These are phyloP conservation scores for Cataglyphis cursor DNA, from an alignment of 2,888 invertebrate species.

Conservation along the genomic window DNA sequence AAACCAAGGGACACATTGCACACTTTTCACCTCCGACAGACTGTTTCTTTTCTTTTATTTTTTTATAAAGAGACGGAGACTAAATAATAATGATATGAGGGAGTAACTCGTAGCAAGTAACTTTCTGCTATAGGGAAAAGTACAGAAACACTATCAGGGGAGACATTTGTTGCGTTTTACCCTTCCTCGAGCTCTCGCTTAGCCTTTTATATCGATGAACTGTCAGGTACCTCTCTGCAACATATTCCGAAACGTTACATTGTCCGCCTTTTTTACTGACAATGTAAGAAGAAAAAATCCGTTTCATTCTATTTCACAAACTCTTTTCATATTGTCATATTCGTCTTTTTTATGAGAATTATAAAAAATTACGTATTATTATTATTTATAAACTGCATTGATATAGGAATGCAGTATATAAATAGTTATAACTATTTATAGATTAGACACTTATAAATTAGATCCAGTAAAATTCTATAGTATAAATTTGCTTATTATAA, in stretches of 20 bases:
- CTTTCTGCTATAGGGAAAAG: conserved; percentile 61
- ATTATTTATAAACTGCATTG: conserved; percentile 1
- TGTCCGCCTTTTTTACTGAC: not conserved
- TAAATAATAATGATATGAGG: conserved; percentile 75
- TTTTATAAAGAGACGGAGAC: conserved; percentile 38
- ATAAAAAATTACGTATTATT: not conserved
- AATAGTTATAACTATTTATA: not conserved
- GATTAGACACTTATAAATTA: no score
- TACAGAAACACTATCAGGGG: conserved; percentile 37
- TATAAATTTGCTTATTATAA: not conserved
- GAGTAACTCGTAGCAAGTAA: conserved; percentile 62
- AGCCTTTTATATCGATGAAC: conserved; percentile 36
- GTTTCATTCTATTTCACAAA: not conserved
- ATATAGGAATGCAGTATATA: not conserved
- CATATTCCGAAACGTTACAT: conserved; percentile 30
- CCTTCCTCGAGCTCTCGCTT: conserved; percentile 11
- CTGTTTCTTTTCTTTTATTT: not conserved
- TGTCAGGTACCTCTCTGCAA: conserved; percentile 11
- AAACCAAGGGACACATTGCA: conserved; percentile 20
- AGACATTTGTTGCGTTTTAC: conserved; percentile 60
- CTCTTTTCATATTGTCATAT: not conserved
- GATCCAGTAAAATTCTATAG: not conserved
- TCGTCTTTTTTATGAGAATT: not conserved
- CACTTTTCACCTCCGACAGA: conserved; percentile 32
- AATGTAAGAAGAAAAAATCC: not conserved